Base-by-base conservation (phyloP, 2,888 invertebrate species). In the Colletes collaris region DNA sequence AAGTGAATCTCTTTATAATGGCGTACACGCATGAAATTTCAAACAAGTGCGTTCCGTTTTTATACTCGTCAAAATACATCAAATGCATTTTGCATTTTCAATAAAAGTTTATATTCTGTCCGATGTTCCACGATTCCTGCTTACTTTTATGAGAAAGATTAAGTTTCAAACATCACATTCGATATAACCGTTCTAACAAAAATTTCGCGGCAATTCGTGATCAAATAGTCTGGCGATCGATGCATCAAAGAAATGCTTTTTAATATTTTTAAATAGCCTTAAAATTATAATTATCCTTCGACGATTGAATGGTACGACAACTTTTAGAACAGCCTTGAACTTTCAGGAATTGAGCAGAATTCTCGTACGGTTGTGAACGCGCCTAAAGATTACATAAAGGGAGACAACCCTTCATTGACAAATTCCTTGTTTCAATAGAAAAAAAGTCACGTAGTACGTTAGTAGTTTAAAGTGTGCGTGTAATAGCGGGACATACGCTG, bases 391-490 rank as follows among this genome's bases (percentile, higher is more conserved):
- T 73, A 74, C 60, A 66, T 79, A 79, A 69, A 73, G 62, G 52
- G 65, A 79, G 60, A 60, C 60, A 52, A 65, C 55, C 46, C 50
- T 79, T 58, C 80, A 79, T 65, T 74, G 65, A 79, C 62, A 68
- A 79, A 66, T 62, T 79, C 56, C 74, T 79, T 65, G 55, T 62
- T 66, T 66, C 44, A 11, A 19, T 64, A 53, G 40, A 40, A 64
- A 71, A 77, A 78, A 67, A 63, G 44, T 64, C 55, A 13, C 59
- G 27, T 73, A 52, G 53, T 49, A 58, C 52, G 46, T 79, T 49
- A 16, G n/a, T 27, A 44, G 40, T 35, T 44, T 46, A 16, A 65
- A 40, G n/a, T 46, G 37, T 35, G 19, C n/a, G 27, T n/a, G 6
- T 27, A 16, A 27, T 37, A 50, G n/a, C 50, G 7, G 8, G 40